A percentile compares a stretch with the other conserved stretches of the same genome.
Conservation (phyloP, 2,888 invertebrate species). For the Sialis fuliginosa region DNA sequence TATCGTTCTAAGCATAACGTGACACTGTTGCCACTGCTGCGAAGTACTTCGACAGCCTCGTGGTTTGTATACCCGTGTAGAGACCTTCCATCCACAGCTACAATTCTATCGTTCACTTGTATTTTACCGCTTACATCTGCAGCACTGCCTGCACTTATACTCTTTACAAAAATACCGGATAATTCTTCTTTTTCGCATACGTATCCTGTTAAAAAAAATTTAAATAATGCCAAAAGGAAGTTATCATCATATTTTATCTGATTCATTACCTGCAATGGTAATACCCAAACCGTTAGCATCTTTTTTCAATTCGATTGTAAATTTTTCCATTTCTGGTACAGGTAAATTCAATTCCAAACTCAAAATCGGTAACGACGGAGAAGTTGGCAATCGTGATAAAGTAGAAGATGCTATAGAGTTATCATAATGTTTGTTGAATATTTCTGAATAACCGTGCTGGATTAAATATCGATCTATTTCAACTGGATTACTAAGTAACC, state of each 20-base stretch:
- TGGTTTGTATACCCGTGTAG: slow-evolving; percentile 93
- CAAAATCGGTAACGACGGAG: slow-evolving; percentile 27
- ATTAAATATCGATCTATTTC: slow-evolving; percentile 73
- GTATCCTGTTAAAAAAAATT: slow-evolving; percentile 40
- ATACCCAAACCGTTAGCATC: slow-evolving; percentile 88
- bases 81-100: slow-evolving; percentile 90
- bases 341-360: slow-evolving; percentile 41
- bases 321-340: slow-evolving; percentile 83
- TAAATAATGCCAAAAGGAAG: background rate
- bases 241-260: background rate
- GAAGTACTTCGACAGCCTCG: slow-evolving; percentile 89
- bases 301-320: slow-evolving; percentile 84
- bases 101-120: slow-evolving; percentile 93
- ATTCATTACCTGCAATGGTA: slow-evolving; percentile 61
- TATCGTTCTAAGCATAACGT: slow-evolving; percentile 79
- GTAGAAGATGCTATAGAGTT: slow-evolving; percentile 16
- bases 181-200: slow-evolving; percentile 97
- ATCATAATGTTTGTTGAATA: slow-evolving; percentile 31
- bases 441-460: slow-evolving; percentile 65
- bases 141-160: slow-evolving; percentile 89
- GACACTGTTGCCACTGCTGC: slow-evolving; percentile 84
- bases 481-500: slow-evolving; percentile 70
- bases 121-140: slow-evolving; percentile 87
- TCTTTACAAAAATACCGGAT: slow-evolving; percentile 97
- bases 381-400: slow-evolving; percentile 22